These are phyloP conservation scores for Psittacula echo DNA, from an alignment of 2,797 vertebrate genomes.

Conservation along the genomic window DNA sequence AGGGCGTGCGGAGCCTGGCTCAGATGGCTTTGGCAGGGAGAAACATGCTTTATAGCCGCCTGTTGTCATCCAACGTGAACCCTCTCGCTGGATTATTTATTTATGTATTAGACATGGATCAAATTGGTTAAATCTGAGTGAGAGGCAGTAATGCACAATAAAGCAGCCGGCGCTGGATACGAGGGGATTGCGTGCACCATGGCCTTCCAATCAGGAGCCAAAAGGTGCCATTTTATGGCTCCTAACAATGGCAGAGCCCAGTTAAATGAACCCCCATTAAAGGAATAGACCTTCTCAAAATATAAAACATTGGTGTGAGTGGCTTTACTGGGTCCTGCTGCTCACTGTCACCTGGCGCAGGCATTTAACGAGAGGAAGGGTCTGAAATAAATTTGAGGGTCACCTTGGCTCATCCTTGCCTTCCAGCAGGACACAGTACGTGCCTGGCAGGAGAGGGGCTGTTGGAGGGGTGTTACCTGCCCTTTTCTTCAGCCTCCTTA, in stretches of 20 bases:
- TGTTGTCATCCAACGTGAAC: constrained; percentile 62
- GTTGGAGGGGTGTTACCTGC: neutral
- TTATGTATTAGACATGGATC: constrained; percentile 73
- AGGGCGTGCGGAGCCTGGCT: constrained; percentile 69
- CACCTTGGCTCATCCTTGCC: constrained; percentile 42
- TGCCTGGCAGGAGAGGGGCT: neutral
- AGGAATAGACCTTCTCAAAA: constrained; percentile 44
- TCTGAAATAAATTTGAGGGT: constrained; percentile 31
- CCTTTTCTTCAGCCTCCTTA: neutral
- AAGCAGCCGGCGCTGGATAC: neutral
- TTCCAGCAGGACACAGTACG: neutral
- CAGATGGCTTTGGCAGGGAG: constrained; percentile 42
- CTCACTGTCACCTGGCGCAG: neutral
- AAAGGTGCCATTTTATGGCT: constrained; percentile 71
- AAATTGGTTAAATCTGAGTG: constrained; percentile 67
- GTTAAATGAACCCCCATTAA: constrained; percentile 63
- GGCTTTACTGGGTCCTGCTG: constrained; percentile 13
- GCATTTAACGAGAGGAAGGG: neutral
- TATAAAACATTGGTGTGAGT: constrained; percentile 6
- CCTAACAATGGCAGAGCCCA: constrained; percentile 46
- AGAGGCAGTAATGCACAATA: constrained; percentile 67
- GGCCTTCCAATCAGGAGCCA: constrained; percentile 65
- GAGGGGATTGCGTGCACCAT: neutral
- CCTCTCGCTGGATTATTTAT: constrained; percentile 74
- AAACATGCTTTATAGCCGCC: constrained; percentile 57